Base-by-base conservation (phyloP, 1,140 invertebrate species). In the Drosophila bocki region DNA sequence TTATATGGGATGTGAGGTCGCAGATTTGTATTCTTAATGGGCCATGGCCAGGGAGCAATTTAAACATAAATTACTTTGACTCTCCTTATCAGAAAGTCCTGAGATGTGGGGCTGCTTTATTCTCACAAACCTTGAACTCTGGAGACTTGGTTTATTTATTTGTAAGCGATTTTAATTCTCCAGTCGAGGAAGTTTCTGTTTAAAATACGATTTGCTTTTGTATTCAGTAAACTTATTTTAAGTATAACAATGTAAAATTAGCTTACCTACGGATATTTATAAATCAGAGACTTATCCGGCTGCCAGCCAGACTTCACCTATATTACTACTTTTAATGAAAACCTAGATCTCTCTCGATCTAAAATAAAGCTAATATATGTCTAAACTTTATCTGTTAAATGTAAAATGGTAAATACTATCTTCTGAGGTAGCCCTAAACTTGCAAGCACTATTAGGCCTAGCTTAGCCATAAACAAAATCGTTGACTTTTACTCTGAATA, bases 401-500 rank as follows among this genome's bases (percentile, higher is more conserved):
- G 7, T 50, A 12, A 35, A 19, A 35, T 19, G 2, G 2, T 22
- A 22, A 17, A 63, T 42, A 48, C 47, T n/a, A 44, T 26, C 51
- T 13, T 19, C 32, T 39, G 47, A 58, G 63, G 50, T 53, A 69
- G 59, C 44, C 47, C 35, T 15, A 74, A 81, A 79, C 81, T 67
- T 82, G 82, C 72, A 65, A 75, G 62, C 80, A 19, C 57, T 75
- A 81, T 78, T 78, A 29, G 75, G 7, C 63, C 26, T 3, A 33
- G 51, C 29, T 53, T 53, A 44, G 54, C 45, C 67, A 81, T 67
- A 78, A 86, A 86, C 79, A 87, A 82, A 80, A 60, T 77, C 53
- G 60, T 80, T 61, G 80, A 83, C 83, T 87, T 63, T 83, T 87
- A 80, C 75, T 87, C 51, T 74, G 83, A 72, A 87, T 87, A 87